Base-by-base conservation (phyloP, 1,140 invertebrate genomes). In the Drosophila santomea region DNA sequence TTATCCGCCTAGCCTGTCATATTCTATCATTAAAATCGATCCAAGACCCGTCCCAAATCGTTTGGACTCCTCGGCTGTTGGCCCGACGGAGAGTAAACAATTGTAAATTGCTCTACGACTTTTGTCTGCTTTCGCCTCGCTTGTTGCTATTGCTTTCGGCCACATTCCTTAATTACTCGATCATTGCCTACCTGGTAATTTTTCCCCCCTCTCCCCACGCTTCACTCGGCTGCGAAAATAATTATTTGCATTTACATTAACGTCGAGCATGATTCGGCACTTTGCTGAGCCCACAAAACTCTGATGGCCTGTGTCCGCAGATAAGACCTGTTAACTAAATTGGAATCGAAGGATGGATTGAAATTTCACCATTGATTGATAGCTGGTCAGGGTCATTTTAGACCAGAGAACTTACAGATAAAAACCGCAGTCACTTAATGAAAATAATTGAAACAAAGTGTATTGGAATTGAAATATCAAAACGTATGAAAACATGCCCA, bases 221-320 rank as follows among this genome's bases (percentile, higher is more conserved):
- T 17, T 17, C 17, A 17, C 17, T 17, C 17, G 17, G 1, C 17
- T 17, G 11, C 11, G 36, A 20, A 51, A 51, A 45, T 61, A 71
- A 78, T 79, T 79, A 84, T 79, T 84, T 84, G 78, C 60, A 76
- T 83, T 77, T 69, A 64, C 59, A 60, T 63, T 66, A 60, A 28
- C 58, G 39, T 43, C 3, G 36, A 63, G 39, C 72, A 76, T 80
- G 76, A 84, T 32, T 85, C 76, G 68, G 80, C 73, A 48, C 20
- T 55, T 55, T 38, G 62, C 25, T 39, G 47, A 72, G 35, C 25
- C 48, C 68, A 61, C 69, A 73, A 48, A 23, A 28, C n/a, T 48
- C 67, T 39, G 35, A 43, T 41, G 38, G 54, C 4, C 38, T 25
- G 4, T 59, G 50, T 57, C 48, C 51, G 23, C 32, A 55, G 32